Base-by-base conservation (phyloP, 1,140 invertebrate genomes). In the Telenomus remus region DNA sequence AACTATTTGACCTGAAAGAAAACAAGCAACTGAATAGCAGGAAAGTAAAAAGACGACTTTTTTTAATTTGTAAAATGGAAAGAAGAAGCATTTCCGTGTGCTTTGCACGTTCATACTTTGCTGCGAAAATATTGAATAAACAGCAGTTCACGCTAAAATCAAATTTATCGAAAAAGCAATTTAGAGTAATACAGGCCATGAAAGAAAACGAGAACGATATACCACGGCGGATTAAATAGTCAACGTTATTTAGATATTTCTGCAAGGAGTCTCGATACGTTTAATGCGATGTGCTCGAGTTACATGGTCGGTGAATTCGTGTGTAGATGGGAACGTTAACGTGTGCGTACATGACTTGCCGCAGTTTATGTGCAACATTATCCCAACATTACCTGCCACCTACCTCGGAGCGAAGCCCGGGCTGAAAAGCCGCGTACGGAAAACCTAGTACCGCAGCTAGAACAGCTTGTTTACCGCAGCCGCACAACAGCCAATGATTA, bases 321-420 rank as follows among this genome's bases (percentile, higher is more conserved):
- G 49, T 70, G 39, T 46, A 49, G 50, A 57, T 56, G 48, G 43
- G 49, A 55, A 19, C 53, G 66, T 78, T 73, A 53, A 77, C 60
- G 77, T 70, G 65, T 72, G 74, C 72, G 69, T 77, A 78, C 57
- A 76, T 57, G 78, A 81, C 79, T 81, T 76, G 80, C 83, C 82
- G 43, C 83, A 87, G 79, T 87, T 88, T 87, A 87, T 85, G 85
- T 68, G 76, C 71, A 81, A 84, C 84, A 87, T 87, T 87, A 87
- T 87, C 79, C 85, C 78, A 72, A 82, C 85, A 87, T 88, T 87
- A 87, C 82, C 82, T 83, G 80, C 79, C 81, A 71, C 63, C 68
- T 72, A 76, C 55, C 54, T 43, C 72, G 59, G 68, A 64, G 37
- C 43, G 72, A 69, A 37, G 55, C 59, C 53, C 56, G 42, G 47